A percentile compares a stretch with the other conserved stretches of the same genome.
phyloP scores from a whole-genome alignment of 2,888 invertebrate species.

The Tenthredo amoena region DNA sequence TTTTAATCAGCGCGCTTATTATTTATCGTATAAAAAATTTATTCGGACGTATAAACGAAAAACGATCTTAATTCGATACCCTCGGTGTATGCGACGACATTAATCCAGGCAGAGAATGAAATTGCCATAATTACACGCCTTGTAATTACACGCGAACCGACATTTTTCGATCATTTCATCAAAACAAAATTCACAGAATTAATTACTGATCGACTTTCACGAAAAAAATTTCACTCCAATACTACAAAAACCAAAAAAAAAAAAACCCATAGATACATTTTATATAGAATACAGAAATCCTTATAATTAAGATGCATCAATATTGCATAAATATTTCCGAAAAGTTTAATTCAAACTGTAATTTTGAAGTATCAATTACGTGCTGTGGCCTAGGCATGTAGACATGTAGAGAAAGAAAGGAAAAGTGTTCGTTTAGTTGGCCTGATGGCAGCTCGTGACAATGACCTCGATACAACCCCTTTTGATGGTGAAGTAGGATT shows the following conservation, averaged over 20 bases:
- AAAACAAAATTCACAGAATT: background rate
- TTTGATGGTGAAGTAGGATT: constrained; percentile 46
- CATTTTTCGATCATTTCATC: constrained; percentile 23
- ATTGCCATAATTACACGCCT: constrained; percentile 12
- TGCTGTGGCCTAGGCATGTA: too few species aligned
- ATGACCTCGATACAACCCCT: constrained; percentile 3
- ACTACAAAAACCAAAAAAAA: background rate
- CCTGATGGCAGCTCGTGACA: background rate
- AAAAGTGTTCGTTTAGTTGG: background rate
- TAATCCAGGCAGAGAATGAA: background rate
- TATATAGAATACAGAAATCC: too few species aligned
- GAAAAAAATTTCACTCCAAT: background rate
- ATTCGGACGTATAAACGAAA: background rate
- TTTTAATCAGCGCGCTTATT: constrained; percentile 7
- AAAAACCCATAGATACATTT: background rate
- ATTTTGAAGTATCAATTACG: background rate
- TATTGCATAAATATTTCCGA: background rate
- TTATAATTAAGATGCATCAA: background rate
- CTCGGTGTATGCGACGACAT: background rate
- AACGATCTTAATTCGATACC: background rate
- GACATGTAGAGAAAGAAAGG: background rate
- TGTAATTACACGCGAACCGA: constrained; percentile 10
- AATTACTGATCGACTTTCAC: constrained; percentile 16
- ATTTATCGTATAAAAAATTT: constrained; percentile 16
- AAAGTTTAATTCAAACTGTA: background rate